Conservation (phyloP, 37 sponge, comb jelly and placozoan genomes). For the Haliclona indistincta region DNA sequence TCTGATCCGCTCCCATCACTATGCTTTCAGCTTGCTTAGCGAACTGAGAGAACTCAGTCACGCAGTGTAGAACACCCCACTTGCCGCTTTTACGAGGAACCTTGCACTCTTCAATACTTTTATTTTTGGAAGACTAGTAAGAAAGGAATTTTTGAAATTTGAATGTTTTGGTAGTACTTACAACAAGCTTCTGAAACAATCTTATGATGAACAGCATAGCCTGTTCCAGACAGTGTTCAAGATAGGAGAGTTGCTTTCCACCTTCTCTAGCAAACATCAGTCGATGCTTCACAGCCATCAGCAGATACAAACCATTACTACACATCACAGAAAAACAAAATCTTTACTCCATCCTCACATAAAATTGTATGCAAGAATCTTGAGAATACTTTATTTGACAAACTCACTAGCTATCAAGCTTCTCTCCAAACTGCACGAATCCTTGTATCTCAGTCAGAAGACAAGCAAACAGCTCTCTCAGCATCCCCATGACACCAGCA, state of each 20-base stretch:
- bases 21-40: constrained; percentile 70
- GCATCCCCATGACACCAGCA: constrained; percentile 18
- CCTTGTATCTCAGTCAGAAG: constrained; percentile 77
- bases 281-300: constrained; percentile 64
- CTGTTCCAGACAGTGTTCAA: constrained; percentile 61
- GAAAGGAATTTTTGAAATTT: neutral
- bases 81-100: constrained; percentile 59
- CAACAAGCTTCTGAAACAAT: constrained; percentile 81
- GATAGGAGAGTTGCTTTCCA: constrained; percentile 36
- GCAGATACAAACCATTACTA: constrained; percentile 79
- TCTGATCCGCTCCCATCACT: constrained; percentile 48
- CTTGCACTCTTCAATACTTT: constrained; percentile 58
- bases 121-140: constrained; percentile 30
- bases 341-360: constrained; percentile 14
- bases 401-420: constrained; percentile 76
- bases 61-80: constrained; percentile 84
- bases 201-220: constrained; percentile 52
- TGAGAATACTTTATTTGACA: constrained; percentile 1
- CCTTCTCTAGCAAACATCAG: constrained; percentile 51
- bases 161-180: constrained; percentile 21
- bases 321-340: neutral
- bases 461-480: constrained; percentile 55
- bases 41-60: constrained; percentile 61
- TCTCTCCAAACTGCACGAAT: constrained; percentile 79
- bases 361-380: constrained; percentile 11